Percentiles rank a stretch among this genome's conserved stretches.
phyloP scores from a whole-genome alignment of 2,113 vertebrate species.

The Tapirus terrestris region DNA sequence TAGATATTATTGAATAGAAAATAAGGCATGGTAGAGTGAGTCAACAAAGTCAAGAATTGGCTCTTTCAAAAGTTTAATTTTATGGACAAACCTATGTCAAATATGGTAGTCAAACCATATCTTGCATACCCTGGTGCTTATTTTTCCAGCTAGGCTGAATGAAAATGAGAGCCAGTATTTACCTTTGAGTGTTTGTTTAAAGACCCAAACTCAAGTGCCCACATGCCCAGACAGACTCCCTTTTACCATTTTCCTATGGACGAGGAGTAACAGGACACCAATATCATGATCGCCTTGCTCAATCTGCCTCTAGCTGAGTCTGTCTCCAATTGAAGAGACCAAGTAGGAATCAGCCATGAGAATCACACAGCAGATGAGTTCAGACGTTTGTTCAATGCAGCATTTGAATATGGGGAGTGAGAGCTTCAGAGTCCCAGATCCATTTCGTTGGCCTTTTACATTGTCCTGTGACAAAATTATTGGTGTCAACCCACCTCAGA shows the following conservation, averaged over 20 bases:
- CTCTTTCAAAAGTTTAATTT: constrained; percentile 36
- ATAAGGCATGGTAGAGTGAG: background rate
- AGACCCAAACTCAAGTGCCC: background rate
- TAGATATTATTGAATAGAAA: background rate
- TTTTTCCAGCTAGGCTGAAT: background rate
- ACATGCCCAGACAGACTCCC: background rate
- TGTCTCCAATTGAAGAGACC: background rate
- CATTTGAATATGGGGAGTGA: background rate
- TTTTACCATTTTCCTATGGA: background rate
- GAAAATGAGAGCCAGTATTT: constrained; percentile 2
- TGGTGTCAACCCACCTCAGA: background rate
- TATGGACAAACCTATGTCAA: background rate
- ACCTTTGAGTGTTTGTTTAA: background rate
- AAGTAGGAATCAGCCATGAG: background rate
- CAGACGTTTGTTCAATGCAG: background rate
- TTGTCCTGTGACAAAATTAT: background rate
- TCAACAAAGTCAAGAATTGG: background rate
- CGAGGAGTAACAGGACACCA: background rate
- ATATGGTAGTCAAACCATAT: background rate
- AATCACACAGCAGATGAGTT: background rate
- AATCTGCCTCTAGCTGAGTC: background rate
- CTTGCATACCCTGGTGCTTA: background rate
- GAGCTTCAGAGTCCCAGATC: background rate
- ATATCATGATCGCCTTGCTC: background rate
- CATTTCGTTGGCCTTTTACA: background rate